Conservation (phyloP, 1,140 invertebrate genomes). For the Globodera rostochiensis region DNA sequence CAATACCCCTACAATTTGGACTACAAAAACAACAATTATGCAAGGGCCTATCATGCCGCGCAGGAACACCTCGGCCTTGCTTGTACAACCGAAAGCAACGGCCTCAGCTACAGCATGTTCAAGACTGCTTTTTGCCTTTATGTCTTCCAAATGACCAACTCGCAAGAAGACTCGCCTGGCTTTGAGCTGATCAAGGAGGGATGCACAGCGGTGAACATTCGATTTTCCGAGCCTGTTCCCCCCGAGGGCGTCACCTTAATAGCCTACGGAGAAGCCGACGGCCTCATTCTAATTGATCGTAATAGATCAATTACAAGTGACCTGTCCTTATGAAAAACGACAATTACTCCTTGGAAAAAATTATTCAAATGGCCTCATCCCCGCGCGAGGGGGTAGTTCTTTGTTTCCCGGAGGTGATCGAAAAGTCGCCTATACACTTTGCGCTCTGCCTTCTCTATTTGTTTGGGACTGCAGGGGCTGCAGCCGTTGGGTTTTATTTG, state of each 20-base stretch:
- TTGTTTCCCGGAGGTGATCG: no score
- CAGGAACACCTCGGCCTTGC: neutral
- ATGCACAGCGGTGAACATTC: slow-evolving; percentile 19
- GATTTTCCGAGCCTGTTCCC: slow-evolving; percentile 25
- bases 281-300: slow-evolving; percentile 19
- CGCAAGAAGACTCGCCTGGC: slow-evolving; percentile 18
- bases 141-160: slow-evolving; percentile 32
- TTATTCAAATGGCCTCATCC: no score
- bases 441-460: no score
- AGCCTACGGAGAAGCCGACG: slow-evolving; percentile 18
- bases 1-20: slow-evolving; percentile 12
- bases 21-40: slow-evolving; percentile 30
- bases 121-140: slow-evolving; percentile 14
- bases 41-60: slow-evolving; percentile 24
- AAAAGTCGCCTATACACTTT: no score
- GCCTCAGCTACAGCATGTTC: neutral
- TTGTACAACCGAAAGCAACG: slow-evolving; percentile 9
- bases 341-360: no score
- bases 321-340: no score
- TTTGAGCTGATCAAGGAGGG: slow-evolving; percentile 30
- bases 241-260: slow-evolving; percentile 14
- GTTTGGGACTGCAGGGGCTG: no score
- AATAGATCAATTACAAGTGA: neutral
- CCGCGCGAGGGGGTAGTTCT: no score
- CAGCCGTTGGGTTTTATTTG: no score